Percentiles rank a stretch among this genome's conserved stretches.
phyloP scores from a whole-genome alignment of 2,888 invertebrate species.

The Pilophorus perplexus region DNA sequence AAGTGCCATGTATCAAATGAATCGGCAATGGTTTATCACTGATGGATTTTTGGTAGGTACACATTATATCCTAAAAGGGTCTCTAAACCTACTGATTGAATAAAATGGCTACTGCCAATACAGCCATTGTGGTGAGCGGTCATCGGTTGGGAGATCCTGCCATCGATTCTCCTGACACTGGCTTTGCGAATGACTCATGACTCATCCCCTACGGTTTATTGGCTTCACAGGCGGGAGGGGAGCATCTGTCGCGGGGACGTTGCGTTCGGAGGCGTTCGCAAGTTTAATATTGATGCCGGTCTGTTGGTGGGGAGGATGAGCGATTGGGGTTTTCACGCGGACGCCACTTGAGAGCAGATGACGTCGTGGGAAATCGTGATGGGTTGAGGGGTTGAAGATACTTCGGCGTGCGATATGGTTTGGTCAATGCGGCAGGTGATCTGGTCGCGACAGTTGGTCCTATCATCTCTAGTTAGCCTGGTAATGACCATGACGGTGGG shows the following conservation, averaged over 20 bases:
- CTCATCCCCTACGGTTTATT: slow-evolving; percentile 1
- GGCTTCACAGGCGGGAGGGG: background rate
- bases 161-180: slow-evolving; percentile 4
- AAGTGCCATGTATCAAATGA: too few relatives aligned
- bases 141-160: background rate
- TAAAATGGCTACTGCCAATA: background rate
- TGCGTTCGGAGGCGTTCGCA: slow-evolving; percentile 19
- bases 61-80: too few relatives aligned
- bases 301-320: background rate
- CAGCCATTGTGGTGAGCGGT: background rate
- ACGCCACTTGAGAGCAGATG: slow-evolving; percentile 5
- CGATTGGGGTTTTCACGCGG: background rate
- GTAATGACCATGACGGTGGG: too few relatives aligned
- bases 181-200: background rate
- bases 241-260: slow-evolving; percentile 8
- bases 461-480: too few relatives aligned
- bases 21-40: too few relatives aligned
- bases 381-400: too few relatives aligned
- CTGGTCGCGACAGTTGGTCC: too few relatives aligned
- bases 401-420: slow-evolving; percentile 17
- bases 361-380: slow-evolving; percentile 29
- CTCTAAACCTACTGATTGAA: too few relatives aligned
- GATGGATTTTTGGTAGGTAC: too few relatives aligned
- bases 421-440: too few relatives aligned
- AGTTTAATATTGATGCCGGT: slow-evolving; percentile 18